These are phyloP conservation scores for Microctenopoma lineatum DNA, from an alignment of 2,797 vertebrate species.

Conservation along the genomic window DNA sequence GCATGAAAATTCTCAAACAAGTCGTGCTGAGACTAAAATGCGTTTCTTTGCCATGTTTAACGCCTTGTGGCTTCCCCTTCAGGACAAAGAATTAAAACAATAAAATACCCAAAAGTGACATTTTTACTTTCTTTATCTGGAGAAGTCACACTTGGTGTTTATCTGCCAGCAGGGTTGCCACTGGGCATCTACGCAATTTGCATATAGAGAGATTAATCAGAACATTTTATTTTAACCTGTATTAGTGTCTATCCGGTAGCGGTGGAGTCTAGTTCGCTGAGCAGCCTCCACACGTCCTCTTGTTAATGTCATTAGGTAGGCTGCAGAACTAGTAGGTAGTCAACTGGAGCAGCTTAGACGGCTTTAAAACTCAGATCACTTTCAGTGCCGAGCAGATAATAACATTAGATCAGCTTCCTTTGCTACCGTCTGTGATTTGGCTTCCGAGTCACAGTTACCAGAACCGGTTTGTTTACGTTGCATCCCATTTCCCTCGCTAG, in stretches of 20 bases:
- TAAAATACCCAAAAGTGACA: neutral
- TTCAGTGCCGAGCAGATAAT: neutral
- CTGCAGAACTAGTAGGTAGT: neutral
- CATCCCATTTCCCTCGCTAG: neutral
- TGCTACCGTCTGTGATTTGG: neutral
- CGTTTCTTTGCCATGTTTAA: slow-evolving; percentile 11
- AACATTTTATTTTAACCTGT: neutral
- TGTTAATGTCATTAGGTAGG: slow-evolving; percentile 1
- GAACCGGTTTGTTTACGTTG: neutral
- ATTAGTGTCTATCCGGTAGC: slow-evolving; percentile 24
- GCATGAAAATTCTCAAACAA: neutral
- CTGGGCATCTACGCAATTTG: neutral
- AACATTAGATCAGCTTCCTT: neutral
- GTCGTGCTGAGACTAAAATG: slow-evolving; percentile 7
- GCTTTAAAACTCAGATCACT: neutral
- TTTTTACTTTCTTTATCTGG: neutral
- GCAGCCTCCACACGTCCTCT: neutral
- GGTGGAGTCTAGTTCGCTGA: neutral
- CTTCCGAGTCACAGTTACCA: neutral
- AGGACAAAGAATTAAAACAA: neutral
- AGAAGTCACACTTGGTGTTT: neutral
- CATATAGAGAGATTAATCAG: slow-evolving; percentile 17
- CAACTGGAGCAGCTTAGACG: slow-evolving; percentile 3
- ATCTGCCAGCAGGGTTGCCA: neutral
- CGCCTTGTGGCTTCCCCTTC: slow-evolving; percentile 10